A percentile compares a stretch with the other conserved stretches of the same genome.
phyloP scores from a whole-genome alignment of 2,888 invertebrate species.

The Xestia rhomboidea region DNA sequence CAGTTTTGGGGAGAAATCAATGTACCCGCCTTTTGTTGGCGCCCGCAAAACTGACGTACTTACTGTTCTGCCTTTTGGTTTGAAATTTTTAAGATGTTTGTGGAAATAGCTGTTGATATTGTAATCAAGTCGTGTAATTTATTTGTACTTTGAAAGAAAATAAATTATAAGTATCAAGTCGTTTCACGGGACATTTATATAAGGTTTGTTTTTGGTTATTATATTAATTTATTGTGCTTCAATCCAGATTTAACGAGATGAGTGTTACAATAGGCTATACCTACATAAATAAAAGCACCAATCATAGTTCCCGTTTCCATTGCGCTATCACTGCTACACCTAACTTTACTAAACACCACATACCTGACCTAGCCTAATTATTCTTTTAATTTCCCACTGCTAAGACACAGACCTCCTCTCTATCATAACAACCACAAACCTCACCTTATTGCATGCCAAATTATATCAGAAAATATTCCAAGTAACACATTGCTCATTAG shows the following conservation, averaged over 20 bases:
- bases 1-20: constrained; percentile 55
- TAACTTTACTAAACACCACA: background rate
- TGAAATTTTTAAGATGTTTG: constrained; percentile 22
- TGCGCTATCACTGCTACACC: background rate
- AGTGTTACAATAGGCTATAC: too few species aligned
- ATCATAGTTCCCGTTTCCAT: background rate
- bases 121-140: constrained; percentile 17
- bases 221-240: background rate
- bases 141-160: background rate
- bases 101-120: constrained; percentile 29
- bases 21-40: constrained; percentile 43
- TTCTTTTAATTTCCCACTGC: background rate
- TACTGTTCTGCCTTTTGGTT: constrained; percentile 32
- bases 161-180: background rate
- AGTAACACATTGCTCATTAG: background rate
- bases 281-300: too few species aligned
- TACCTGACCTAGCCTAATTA: background rate
- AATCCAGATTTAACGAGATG: background rate
- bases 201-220: background rate
- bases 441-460: background rate
- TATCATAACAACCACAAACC: background rate
- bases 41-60: constrained; percentile 13
- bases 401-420: background rate
- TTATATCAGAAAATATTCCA: background rate
- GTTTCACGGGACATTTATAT: background rate